These are phyloP conservation scores for Coleophora flavipennella DNA, from an alignment of 2,888 invertebrate species.

Conservation along the genomic window DNA sequence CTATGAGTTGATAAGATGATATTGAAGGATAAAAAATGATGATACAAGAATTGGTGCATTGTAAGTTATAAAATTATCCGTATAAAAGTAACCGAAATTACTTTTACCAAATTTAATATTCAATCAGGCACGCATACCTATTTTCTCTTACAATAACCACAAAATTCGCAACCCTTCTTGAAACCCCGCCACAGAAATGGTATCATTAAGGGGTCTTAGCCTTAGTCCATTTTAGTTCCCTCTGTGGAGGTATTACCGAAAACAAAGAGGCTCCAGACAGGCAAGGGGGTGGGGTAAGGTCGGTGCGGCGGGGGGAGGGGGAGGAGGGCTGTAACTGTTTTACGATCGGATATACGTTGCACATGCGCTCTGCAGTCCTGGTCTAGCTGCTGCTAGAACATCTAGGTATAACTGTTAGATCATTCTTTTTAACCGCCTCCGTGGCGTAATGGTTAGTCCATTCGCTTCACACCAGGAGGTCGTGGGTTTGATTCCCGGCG, in stretches of 20 bases:
- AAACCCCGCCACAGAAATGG: constrained; percentile 52
- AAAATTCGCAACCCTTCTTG: constrained; percentile 41
- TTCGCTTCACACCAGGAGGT: too few species aligned
- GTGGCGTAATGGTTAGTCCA: too few species aligned
- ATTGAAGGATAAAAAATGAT: too few species aligned
- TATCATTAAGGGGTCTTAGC: constrained; percentile 64
- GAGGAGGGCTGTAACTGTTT: constrained; percentile 53
- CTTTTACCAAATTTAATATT: too few species aligned
- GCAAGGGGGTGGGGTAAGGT: constrained; percentile 28
- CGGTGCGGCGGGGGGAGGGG: constrained; percentile 18
- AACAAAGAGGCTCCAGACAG: constrained; percentile 65
- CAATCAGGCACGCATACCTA: too few species aligned
- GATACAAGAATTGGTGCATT: too few species aligned
- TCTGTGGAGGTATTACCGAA: constrained; percentile 47
- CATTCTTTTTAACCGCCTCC: too few species aligned
- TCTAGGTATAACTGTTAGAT: too few species aligned
- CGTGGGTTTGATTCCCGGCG: too few species aligned
- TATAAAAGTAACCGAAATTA: too few species aligned
- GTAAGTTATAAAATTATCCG: too few species aligned
- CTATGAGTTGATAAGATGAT: too few species aligned
- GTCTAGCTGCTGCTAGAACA: constrained; percentile 16
- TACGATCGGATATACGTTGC: constrained; percentile 58
- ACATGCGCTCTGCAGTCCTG: constrained; percentile 11
- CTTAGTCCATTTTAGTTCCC: constrained; percentile 53
- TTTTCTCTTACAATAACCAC: background rate